Base-by-base conservation (phyloP, 2,888 invertebrate genomes). In the Oligia strigilis region DNA sequence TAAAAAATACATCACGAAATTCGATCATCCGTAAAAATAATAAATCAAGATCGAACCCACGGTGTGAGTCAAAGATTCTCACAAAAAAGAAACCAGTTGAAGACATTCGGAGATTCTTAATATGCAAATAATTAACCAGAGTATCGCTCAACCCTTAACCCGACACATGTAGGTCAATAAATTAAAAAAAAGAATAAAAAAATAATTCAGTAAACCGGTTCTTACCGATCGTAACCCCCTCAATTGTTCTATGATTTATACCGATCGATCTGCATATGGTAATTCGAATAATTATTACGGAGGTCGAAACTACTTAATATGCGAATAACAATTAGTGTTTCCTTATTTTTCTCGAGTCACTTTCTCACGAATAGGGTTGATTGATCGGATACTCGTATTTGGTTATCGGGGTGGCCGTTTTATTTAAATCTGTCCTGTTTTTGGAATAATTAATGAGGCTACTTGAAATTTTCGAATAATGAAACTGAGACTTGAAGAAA, bases 171-270 rank as follows among this genome's bases (percentile, higher is more conserved):
- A 94, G 95, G 95, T 95, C 94, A 94, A 96, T 96, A 96, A 96
- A 96, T 96, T 95, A 94, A 94, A 94, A 92, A 93, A 92, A 91
- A 88, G 88, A 89, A 93, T 93, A 93, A 89, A 91, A 91, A 89
- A 92, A 92, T 91, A 91, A 89, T 84, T 84, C 82, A 78, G 91
- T 89, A 93, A 95, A 96, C 96, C 95, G 94, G 95, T 95, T 92
- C 83, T 71, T 86, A 87, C 88, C 86, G 90, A 89, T 90, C 85
- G 81, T 86, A 88, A 87, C 86, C 91, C 92, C 94, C 94, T 93
- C 93, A 93, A 96, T 96, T 97, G 96, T 97, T 97, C 96, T 97
- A 95, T 96, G 96, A 97, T 96, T 96, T 96, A 96, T 96, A 94
- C 93, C 93, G 91, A 95, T 95, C 93, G 94, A 95, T 95, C 93